phyloP scores from a whole-genome alignment of 2,113 vertebrate species.

The Corapipo altera region DNA sequence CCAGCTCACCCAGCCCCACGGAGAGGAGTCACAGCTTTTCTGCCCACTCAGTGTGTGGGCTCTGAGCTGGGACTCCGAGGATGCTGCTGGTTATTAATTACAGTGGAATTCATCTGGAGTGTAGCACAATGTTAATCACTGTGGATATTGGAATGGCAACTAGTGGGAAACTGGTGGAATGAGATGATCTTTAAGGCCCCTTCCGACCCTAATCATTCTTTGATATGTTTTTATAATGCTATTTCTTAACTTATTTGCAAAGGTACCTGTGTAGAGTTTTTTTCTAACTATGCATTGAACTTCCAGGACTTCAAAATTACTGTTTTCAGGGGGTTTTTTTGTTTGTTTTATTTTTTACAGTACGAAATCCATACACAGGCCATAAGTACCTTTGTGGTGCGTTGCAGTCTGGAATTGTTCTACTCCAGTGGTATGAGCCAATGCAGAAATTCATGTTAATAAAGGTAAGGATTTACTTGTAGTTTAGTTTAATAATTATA shows the following conservation, averaged over 20 bases:
- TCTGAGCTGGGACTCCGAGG: neutral
- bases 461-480: slow-evolving; percentile 79
- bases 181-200: neutral
- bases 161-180: neutral
- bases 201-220: neutral
- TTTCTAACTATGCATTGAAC: neutral
- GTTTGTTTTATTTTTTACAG: slow-evolving; percentile 57
- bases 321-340: fast-evolving
- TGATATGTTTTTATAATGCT: neutral
- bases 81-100: neutral
- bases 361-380: slow-evolving; percentile 96
- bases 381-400: slow-evolving; percentile 97
- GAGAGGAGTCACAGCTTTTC: neutral
- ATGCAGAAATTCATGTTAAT: slow-evolving; percentile 99
- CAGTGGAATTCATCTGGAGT: neutral
- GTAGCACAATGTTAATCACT: neutral
- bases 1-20: neutral
- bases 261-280: neutral
- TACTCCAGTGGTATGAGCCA: slow-evolving; percentile 99
- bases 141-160: neutral
- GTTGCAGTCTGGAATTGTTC: slow-evolving; percentile 93
- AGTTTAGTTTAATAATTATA: fast-evolving
- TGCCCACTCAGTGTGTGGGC: neutral
- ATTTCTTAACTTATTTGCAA: neutral
- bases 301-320: neutral